These are phyloP conservation scores for Brachyalestes nurse DNA, from an alignment of 2,797 vertebrate genomes.

Conservation along the genomic window DNA sequence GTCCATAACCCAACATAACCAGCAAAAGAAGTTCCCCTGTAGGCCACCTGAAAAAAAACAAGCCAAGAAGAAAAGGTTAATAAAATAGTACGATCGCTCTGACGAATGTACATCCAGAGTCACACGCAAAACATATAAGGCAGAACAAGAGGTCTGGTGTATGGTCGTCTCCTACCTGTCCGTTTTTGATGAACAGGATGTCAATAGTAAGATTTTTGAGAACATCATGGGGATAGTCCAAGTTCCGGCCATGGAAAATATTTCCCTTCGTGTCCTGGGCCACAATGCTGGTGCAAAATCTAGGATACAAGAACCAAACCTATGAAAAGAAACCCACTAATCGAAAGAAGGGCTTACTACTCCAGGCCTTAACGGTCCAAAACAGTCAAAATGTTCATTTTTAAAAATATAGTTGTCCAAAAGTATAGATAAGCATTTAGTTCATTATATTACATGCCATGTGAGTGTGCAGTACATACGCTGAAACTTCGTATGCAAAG, in stretches of 20 bases:
- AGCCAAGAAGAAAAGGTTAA: background rate
- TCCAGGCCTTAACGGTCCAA: too few species aligned
- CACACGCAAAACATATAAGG: background rate
- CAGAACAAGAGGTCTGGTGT: background rate
- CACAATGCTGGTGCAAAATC: constrained; percentile 93
- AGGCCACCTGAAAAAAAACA: constrained; percentile 78
- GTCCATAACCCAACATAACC: constrained; percentile 96
- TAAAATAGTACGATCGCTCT: too few species aligned
- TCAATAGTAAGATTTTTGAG: constrained; percentile 86
- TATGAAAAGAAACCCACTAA: background rate
- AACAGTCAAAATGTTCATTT: too few species aligned
- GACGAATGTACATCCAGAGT: too few species aligned
- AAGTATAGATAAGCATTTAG: too few species aligned
- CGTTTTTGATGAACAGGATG: constrained; percentile 82
- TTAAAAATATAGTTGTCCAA: background rate
- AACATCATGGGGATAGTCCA: constrained; percentile 85
- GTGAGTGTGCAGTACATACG: constrained; percentile 77
- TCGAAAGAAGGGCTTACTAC: too few species aligned
- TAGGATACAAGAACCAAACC: constrained; percentile 57
- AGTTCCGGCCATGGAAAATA: constrained; percentile 91
- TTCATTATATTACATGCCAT: background rate
- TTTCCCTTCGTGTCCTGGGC: constrained; percentile 86
- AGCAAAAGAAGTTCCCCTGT: constrained; percentile 89
- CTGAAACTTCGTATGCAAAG: constrained; percentile 88
- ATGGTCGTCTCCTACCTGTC: constrained; percentile 75